Conservation (phyloP, 2,888 invertebrate species). For the Aproaerema taeniolella region DNA sequence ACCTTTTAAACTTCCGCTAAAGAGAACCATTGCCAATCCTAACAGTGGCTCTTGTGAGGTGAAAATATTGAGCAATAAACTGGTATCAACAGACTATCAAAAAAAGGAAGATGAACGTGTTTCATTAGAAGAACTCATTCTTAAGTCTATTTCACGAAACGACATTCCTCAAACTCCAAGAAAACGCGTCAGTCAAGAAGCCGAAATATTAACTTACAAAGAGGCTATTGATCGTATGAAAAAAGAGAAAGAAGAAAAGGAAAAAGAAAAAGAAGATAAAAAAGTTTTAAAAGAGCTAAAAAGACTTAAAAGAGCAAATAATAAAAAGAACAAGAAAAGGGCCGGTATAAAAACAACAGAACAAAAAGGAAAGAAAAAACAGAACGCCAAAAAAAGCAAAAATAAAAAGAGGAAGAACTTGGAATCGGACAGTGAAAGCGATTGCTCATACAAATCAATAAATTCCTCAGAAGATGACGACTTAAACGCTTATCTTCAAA, state of each 20-base stretch:
- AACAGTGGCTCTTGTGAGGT: not conserved
- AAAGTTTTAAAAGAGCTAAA: too few species aligned
- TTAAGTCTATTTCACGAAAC: too few species aligned
- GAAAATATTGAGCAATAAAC: constrained; percentile 15
- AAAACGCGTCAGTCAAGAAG: too few species aligned
- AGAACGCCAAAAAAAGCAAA: constrained; percentile 2
- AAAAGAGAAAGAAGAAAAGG: too few species aligned
- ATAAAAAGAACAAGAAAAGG: constrained; percentile 12
- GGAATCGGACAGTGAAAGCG: constrained; percentile 12
- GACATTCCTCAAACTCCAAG: too few species aligned
- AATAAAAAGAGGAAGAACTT: constrained; percentile 11
- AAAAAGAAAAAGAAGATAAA: too few species aligned
- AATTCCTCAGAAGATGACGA: constrained; percentile 12
- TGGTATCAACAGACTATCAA: constrained; percentile 11
- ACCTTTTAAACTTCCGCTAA: constrained; percentile 12
- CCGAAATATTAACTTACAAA: too few species aligned
- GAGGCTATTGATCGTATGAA: too few species aligned
- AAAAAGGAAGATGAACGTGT: too few species aligned
- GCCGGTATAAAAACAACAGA: constrained; percentile 1
- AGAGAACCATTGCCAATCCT: too few species aligned
- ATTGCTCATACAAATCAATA: constrained; percentile 11
- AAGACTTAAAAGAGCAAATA: too few species aligned
- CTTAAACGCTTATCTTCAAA: constrained; percentile 6
- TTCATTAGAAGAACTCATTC: too few species aligned
- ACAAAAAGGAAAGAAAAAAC: constrained; percentile 9